Percentiles rank a stretch among this genome's conserved stretches.
Conservation (phyloP, 2,797 vertebrate species). For the Cyprinodon diabolis region DNA sequence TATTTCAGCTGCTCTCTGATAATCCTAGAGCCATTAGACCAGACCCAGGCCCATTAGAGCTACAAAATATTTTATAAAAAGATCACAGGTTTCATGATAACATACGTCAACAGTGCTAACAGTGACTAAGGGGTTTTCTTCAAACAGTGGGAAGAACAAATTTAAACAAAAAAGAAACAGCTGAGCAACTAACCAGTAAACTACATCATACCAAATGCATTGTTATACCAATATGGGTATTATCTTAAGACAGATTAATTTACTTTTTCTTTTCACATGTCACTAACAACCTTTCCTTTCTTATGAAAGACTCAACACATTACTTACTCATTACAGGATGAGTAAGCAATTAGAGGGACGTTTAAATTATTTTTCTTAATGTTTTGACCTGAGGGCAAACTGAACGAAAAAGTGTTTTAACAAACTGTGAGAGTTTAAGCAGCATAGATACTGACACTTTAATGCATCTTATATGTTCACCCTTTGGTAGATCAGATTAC, state of each 20-base stretch:
- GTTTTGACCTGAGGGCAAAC: background rate
- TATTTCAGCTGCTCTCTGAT: background rate
- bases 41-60: background rate
- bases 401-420: too few relatives aligned
- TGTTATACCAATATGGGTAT: background rate
- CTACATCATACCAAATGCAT: background rate
- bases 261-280: background rate
- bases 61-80: background rate
- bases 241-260: background rate
- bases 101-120: background rate
- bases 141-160: background rate
- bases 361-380: background rate
- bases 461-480: too few relatives aligned
- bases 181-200: background rate
- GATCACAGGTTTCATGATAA: background rate
- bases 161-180: background rate
- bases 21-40: background rate
- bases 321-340: background rate
- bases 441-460: too few relatives aligned
- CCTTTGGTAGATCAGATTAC: slow-evolving; percentile 13
- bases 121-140: background rate
- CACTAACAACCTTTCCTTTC: background rate
- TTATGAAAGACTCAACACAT: background rate
- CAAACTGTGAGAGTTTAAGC: too few relatives aligned
- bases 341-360: background rate